These are phyloP conservation scores for Cyclargus thomasi DNA, from an alignment of 1,140 invertebrate genomes.

Conservation along the genomic window DNA sequence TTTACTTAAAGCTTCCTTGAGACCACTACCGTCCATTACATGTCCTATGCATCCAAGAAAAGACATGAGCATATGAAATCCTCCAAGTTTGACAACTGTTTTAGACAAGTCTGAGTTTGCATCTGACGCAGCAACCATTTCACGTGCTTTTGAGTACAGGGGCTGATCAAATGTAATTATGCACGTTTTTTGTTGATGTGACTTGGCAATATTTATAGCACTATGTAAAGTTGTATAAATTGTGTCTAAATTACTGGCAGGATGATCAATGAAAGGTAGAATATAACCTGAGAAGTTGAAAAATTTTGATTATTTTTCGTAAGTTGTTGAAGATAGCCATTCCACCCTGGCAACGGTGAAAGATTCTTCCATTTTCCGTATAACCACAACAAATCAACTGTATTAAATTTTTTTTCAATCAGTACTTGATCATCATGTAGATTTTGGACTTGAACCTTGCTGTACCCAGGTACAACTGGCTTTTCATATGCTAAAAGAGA, in stretches of 20 bases:
- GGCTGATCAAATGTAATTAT: slow-evolving; percentile 59
- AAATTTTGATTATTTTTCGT: slow-evolving; percentile 29
- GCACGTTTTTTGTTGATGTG: slow-evolving; percentile 29
- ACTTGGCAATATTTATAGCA: slow-evolving; percentile 34
- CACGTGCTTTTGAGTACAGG: slow-evolving; percentile 62
- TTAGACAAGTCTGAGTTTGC: slow-evolving; percentile 39
- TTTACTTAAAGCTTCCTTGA: slow-evolving; percentile 43
- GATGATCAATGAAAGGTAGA: slow-evolving; percentile 54
- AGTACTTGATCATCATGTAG: slow-evolving; percentile 35
- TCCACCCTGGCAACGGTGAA: slow-evolving; percentile 37
- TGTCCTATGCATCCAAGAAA: slow-evolving; percentile 56
- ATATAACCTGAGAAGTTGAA: slow-evolving; percentile 42
- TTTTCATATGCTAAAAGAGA: slow-evolving; percentile 40
- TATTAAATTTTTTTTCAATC: slow-evolving; percentile 32
- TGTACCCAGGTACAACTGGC: slow-evolving; percentile 40
- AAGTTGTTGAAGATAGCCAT: slow-evolving; percentile 35
- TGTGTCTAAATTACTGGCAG: slow-evolving; percentile 39
- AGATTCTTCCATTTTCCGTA: slow-evolving; percentile 38
- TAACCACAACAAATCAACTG: slow-evolving; percentile 42
- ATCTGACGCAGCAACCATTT: slow-evolving; percentile 50
- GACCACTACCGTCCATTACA: slow-evolving; percentile 57
- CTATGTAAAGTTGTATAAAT: slow-evolving; percentile 44
- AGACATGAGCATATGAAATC: slow-evolving; percentile 61
- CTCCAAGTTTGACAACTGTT: slow-evolving; percentile 42
- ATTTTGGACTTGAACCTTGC: slow-evolving; percentile 39